Conservation (phyloP, 2,888 invertebrate species). For the Melitaea athalia region DNA sequence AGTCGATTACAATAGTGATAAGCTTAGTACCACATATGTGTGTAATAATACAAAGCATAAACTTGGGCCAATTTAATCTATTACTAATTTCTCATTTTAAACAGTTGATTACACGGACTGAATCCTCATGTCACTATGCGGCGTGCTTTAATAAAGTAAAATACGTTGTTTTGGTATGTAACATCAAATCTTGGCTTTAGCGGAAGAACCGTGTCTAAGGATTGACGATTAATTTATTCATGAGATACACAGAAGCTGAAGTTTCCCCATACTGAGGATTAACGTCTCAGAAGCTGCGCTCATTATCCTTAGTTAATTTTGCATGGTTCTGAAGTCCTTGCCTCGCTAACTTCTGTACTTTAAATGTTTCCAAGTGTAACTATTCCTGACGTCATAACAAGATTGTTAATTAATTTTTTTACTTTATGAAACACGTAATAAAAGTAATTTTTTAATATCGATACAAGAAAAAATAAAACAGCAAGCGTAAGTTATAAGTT, state of each 20-base stretch:
- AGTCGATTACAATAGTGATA: too few relatives aligned
- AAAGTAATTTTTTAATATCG: neutral
- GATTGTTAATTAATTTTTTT: neutral
- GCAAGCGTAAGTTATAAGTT: slow-evolving; percentile 5
- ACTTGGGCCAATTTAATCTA: too few relatives aligned
- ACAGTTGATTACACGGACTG: neutral
- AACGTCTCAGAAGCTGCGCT: slow-evolving; percentile 51
- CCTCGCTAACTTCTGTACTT: slow-evolving; percentile 13
- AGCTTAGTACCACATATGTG: too few relatives aligned
- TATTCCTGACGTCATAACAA: slow-evolving; percentile 15
- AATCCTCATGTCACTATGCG: slow-evolving; percentile 13
- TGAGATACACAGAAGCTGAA: slow-evolving; percentile 13
- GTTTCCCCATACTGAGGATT: slow-evolving; percentile 42
- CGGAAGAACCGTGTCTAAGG: slow-evolving; percentile 14
- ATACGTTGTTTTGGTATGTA: slow-evolving; percentile 13
- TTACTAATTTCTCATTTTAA: neutral
- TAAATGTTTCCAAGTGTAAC: slow-evolving; percentile 4
- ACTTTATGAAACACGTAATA: neutral
- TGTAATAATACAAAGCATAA: too few relatives aligned
- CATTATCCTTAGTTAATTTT: slow-evolving; percentile 61
- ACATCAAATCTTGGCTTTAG: slow-evolving; percentile 12
- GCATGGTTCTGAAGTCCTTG: slow-evolving; percentile 49
- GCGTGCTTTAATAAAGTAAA: neutral
- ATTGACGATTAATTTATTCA: slow-evolving; percentile 28
- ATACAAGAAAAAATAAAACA: slow-evolving; percentile 14